Conservation (phyloP, 1,140 invertebrate species). For the Plectrocnemia conspersa region DNA sequence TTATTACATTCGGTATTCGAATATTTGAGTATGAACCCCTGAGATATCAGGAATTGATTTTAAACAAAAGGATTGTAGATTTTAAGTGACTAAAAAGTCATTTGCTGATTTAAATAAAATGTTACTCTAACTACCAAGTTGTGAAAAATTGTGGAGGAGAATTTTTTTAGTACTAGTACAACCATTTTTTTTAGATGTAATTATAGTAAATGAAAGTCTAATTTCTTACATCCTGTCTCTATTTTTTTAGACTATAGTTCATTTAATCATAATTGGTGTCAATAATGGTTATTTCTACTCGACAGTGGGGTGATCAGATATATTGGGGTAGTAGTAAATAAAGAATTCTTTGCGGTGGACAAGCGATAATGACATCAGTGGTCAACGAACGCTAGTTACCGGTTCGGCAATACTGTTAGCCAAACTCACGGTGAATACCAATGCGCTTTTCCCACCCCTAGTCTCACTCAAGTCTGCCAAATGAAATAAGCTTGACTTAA, state of each 20-base stretch:
- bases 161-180: background rate
- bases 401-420: conserved; percentile 31
- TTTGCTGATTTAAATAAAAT: background rate
- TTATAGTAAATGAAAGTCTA: too few relatives aligned
- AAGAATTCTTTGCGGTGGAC: conserved; percentile 10
- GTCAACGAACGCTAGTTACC: conserved; percentile 30
- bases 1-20: too few relatives aligned
- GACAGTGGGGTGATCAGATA: too few relatives aligned
- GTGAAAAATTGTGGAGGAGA: background rate
- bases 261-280: too few relatives aligned
- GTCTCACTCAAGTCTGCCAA: background rate
- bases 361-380: conserved; percentile 31
- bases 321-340: too few relatives aligned
- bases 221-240: too few relatives aligned
- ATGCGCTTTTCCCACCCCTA: conserved; percentile 1
- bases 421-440: conserved; percentile 21
- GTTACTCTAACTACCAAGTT: background rate
- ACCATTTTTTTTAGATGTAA: too few relatives aligned
- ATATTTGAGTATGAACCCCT: background rate
- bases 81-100: background rate
- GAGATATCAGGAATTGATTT: background rate
- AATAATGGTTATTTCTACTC: too few relatives aligned
- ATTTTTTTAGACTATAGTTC: too few relatives aligned
- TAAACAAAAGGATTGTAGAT: background rate
- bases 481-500: too few relatives aligned